Conservation (phyloP, 2,113 vertebrate genomes). For the Felis catus region F.catus_Fca126_mat1.0 CM031415.1:134330001-134330500, state of each 20-base stretch:
- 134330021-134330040: neutral
- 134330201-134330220: neutral
- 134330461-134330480: neutral
- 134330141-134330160: neutral
- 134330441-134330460: slow-evolving; percentile 20
- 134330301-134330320: neutral
- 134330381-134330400: neutral
- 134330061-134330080: neutral
- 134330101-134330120: neutral
- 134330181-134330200: neutral
- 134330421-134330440: neutral
- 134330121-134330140: neutral
- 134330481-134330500: neutral
- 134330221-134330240: neutral
- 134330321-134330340: neutral
- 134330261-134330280: neutral
- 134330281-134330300: neutral
- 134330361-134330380: neutral
- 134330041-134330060: neutral
- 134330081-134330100: neutral
- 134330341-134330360: neutral
- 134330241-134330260: neutral
- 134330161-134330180: neutral
- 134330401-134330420: neutral
- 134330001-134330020: neutral